Conservation (phyloP, 2,888 invertebrate genomes). For the Nowickia ferox region DNA sequence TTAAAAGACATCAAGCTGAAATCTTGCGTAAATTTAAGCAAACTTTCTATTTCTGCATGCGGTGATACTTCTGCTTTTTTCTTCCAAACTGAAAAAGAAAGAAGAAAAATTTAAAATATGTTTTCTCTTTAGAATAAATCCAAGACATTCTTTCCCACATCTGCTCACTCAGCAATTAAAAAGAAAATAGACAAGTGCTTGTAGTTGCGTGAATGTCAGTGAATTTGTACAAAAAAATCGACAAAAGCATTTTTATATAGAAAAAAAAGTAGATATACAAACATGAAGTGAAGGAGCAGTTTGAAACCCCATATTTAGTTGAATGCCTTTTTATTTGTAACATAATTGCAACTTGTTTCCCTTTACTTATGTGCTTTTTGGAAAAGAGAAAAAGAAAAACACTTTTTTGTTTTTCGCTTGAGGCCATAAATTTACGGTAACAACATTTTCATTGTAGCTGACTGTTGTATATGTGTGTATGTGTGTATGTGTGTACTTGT, state of each 20-base stretch:
- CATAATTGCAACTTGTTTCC: conserved; percentile 62
- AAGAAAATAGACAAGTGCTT: conserved; percentile 31
- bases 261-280: conserved; percentile 31
- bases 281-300: conserved; percentile 42
- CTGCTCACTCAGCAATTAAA: conserved; percentile 4
- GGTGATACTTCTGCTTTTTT: not conserved
- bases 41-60: not conserved
- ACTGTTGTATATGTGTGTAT: too few relatives aligned
- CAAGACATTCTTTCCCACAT: not conserved
- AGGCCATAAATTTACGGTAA: conserved; percentile 51
- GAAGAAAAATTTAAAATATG: conserved; percentile 1
- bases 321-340: conserved; percentile 62
- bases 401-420: conserved; percentile 33
- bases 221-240: not conserved
- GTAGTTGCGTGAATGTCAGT: conserved; percentile 37
- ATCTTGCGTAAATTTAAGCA: not conserved
- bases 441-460: conserved; percentile 14
- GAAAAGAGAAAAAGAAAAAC: not conserved
- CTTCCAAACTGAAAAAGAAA: not conserved
- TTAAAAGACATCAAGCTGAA: not conserved
- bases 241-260: not conserved
- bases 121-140: conserved; percentile 13
- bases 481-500: not conserved
- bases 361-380: not conserved
- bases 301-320: conserved; percentile 39